These are phyloP conservation scores for Hyposoter didymator DNA, from an alignment of 2,888 invertebrate species.

Conservation along the genomic window DNA sequence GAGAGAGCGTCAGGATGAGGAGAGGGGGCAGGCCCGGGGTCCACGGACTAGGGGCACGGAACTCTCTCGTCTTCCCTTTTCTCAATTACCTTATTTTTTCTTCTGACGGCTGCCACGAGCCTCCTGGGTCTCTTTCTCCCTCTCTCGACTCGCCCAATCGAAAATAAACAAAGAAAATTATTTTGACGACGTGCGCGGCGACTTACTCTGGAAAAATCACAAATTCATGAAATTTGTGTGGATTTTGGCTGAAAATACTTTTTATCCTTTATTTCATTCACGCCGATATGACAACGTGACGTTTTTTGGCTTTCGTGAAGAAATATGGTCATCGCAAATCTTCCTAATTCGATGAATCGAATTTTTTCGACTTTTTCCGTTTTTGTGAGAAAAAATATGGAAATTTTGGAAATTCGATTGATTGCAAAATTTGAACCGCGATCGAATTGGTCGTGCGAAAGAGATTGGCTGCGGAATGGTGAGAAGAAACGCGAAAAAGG, in stretches of 20 bases:
- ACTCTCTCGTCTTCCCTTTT: constrained; percentile 46
- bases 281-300: too few relatives aligned
- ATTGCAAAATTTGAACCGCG: too few relatives aligned
- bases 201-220: background rate
- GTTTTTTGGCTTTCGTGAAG: too few relatives aligned
- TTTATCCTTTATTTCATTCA: too few relatives aligned
- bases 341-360: too few relatives aligned
- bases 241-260: too few relatives aligned
- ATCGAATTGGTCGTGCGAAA: background rate
- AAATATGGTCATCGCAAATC: too few relatives aligned
- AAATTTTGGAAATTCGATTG: too few relatives aligned
- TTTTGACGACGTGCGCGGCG: background rate
- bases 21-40: constrained; percentile 36
- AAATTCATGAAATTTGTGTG: too few relatives aligned
- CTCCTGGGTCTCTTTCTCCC: constrained; percentile 6
- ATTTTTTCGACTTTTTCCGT: too few relatives aligned
- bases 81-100: constrained; percentile 45
- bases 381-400: too few relatives aligned
- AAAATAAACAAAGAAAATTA: background rate
- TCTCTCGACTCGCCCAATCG: background rate
- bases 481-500: background rate
- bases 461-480: background rate
- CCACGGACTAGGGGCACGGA: constrained; percentile 32
- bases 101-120: constrained; percentile 50
- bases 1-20: constrained; percentile 11